A percentile compares a stretch with the other conserved stretches of the same genome.
These are phyloP conservation scores for Drosophila leonis DNA, from an alignment of 2,888 invertebrate genomes.

Conservation along the genomic window DNA sequence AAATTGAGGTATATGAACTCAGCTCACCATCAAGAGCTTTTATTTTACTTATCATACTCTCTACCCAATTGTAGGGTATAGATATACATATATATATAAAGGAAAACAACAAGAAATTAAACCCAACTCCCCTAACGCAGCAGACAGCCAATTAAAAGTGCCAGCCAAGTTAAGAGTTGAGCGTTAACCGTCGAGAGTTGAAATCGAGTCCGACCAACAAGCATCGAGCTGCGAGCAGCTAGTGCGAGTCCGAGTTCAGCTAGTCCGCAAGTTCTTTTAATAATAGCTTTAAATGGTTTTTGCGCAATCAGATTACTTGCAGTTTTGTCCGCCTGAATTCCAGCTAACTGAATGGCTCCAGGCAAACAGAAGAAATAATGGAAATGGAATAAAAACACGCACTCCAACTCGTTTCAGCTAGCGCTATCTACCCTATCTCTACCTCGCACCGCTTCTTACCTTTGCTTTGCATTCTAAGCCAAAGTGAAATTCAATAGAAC, in stretches of 20 bases:
- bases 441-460: neutral
- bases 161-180: conserved; percentile 49
- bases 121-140: conserved; percentile 24
- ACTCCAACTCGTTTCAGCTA: conserved; percentile 23
- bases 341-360: conserved; percentile 58
- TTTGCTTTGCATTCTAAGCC: conserved; percentile 59
- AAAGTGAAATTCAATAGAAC: conserved; percentile 72
- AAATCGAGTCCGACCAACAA: conserved; percentile 31
- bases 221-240: no score
- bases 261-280: conserved; percentile 63
- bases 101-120: neutral
- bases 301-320: conserved; percentile 63
- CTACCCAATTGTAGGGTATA: neutral
- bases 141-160: conserved; percentile 73
- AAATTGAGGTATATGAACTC: no score
- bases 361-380: conserved; percentile 10
- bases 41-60: no score
- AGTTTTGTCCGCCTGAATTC: conserved; percentile 42
- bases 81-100: neutral
- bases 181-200: conserved; percentile 9
- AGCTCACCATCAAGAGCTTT: no score
- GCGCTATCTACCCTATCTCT: conserved; percentile 1
- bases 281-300: conserved; percentile 66
- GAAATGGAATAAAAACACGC: conserved; percentile 21
- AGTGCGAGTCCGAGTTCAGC: conserved; percentile 17